Evolutionary conservation across 2,113 vertebrate genomes (phyloP), one percentile per base, ranked within the genome.

Genomic region (Falcunculus frontatus): DNA sequence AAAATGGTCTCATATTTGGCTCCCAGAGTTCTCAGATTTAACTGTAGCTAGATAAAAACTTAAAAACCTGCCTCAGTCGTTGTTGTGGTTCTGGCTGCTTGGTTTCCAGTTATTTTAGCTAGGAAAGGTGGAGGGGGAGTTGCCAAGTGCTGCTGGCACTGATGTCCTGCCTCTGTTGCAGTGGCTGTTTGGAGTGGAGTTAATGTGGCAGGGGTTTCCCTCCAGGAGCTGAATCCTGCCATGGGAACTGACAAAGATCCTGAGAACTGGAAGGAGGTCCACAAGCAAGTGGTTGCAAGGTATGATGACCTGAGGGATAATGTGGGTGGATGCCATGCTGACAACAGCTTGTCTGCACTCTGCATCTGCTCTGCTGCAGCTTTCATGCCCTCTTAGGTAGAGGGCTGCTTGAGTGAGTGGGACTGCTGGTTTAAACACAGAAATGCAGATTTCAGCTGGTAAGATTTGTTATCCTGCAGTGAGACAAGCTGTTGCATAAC

Each of bases 271-370:
- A 99, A 99, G 97, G 98, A 98, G 6, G 97, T 98, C 7, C 99
- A 99, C 96, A 99, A 99, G 92, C 97, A 98, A 86, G 99, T 99
- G 77, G 98, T 99, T 90, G 98, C 99, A 93, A 99, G 99, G 99
- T 99, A 92, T 12, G 50, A 13, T 42, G 39, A 50, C 13, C 17
- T 68, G 72, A 32, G 20, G 63, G 57, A 8, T 53, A 35, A 41
- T 13, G 11, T 55, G 41, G 68, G 12, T 64, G 13, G 17, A 25
- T 39, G 19, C 16, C 6, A 6, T 64, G 23, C 42, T 73, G 42
- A n/a, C 65, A 77, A 4, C 12, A 69, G 29, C 39, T 64, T 26
- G 35, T 52, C 41, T 73, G 76, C n/a, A 30, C 7, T 2, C 55
- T 87, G n/a, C 18, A 16, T 68, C 19, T 9, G 12, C 37, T 53